Percentiles rank a stretch among this genome's conserved stretches.
Conservation (phyloP, 53 echinoderm and acorn worm species). For the Hippasteria phrygiana region DNA sequence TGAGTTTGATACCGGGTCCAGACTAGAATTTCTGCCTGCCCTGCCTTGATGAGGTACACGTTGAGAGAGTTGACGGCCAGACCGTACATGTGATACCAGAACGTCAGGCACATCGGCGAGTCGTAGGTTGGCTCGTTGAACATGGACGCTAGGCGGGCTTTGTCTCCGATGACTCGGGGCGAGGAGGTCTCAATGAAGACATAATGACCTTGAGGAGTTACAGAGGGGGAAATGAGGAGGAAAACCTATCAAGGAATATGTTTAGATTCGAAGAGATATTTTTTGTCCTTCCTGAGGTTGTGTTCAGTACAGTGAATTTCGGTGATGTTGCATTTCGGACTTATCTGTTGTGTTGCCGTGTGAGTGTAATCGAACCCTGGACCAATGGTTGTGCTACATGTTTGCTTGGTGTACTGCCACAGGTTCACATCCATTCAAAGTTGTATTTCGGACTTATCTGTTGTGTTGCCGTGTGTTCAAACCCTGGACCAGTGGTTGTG, state of each 20-base stretch:
- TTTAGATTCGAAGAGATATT: too few relatives aligned
- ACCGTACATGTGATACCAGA: slow-evolving; percentile 98
- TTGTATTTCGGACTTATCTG: too few relatives aligned
- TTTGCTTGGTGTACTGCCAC: slow-evolving; percentile 39
- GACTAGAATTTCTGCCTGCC: slow-evolving; percentile 57
- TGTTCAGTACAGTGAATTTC: background rate
- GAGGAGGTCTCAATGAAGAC: slow-evolving; percentile 90
- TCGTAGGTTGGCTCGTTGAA: slow-evolving; percentile 65
- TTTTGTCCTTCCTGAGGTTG: too few relatives aligned
- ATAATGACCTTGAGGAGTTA: slow-evolving; percentile 72
- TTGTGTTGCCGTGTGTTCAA: slow-evolving; percentile 68
- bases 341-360: slow-evolving; percentile 51
- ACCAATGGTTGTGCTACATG: background rate
- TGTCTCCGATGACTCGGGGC: slow-evolving; percentile 56
- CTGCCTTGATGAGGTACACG: slow-evolving; percentile 59
- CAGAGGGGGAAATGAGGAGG: background rate
- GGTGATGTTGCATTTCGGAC: background rate
- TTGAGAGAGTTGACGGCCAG: slow-evolving; percentile 82
- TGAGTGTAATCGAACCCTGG: background rate
- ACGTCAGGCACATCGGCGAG: slow-evolving; percentile 68
- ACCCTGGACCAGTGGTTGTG: slow-evolving; percentile 58
- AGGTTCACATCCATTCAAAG: slow-evolving; percentile 51
- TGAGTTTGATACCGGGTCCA: slow-evolving; percentile 67
- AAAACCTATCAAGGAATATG: background rate
- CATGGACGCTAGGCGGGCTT: slow-evolving; percentile 59